Base-by-base conservation (phyloP, 2,113 vertebrate species). In the Ctenodactylus gundi region DNA sequence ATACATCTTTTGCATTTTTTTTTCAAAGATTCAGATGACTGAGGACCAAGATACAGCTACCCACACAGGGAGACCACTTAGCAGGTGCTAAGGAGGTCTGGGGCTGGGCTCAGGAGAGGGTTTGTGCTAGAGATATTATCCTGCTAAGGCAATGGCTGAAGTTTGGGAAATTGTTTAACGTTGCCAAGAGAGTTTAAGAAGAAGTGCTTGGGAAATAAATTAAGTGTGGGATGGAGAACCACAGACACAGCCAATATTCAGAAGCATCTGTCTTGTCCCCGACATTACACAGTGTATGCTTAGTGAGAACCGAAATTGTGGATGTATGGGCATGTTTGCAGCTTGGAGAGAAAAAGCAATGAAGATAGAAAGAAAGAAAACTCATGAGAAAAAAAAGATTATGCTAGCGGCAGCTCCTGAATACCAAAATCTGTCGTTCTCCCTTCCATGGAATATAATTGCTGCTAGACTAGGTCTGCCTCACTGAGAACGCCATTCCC, bases 81-180 rank as follows among this genome's bases (percentile, higher is more conserved):
- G 51, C n/a, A 64, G 49, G 41, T 4, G 44, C 46, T 65, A 57
- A 31, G 25, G 39, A 62, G 6, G 18, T 80, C n/a, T 83, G 34
- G 21, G 65, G 53, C 23, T 15, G n/a, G 51, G n/a, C 53, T 65
- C 25, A 20, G 0, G 5, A 49, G 13, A 1, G 0, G 7, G 23
- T 0, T 77, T n/a, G 55, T 86, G 41, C 14, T 78, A 41, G 11
- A 81, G 15, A 91, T 57, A 68, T 64, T 65, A 58, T 73, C 18
- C 14, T 83, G 4, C 7, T 57, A 44, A 78, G 4, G 15, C 75
- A 78, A 29, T 44, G 31, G 14, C 6, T 86, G 20, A 83, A 73
- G 34, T 57, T 91, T 34, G 55, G 44, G 49, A 89, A 93, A 51
- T 34, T 67, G 27, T 7, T 78, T 90, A 93, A 29, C 53, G 70